Base-by-base conservation (phyloP, 2,888 invertebrate species). In the Drosophila multiciliata region DNA sequence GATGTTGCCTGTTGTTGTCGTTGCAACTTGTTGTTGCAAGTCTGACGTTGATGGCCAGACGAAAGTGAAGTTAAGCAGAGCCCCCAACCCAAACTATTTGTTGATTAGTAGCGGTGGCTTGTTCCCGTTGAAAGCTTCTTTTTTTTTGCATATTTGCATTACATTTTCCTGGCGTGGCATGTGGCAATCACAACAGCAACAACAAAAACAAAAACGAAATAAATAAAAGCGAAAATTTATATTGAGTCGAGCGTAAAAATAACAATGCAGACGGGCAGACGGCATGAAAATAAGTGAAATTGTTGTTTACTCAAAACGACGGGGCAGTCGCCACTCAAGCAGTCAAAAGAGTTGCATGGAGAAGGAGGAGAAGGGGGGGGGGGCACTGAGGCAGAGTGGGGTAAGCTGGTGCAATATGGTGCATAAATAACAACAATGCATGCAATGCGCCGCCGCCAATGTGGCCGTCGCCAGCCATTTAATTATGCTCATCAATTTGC, bases 171-270 rank as follows among this genome's bases (percentile, higher is more conserved):
- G 80, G 82, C 78, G 66, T 84, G 87, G 89, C 82, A 89, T 84
- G 89, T 82, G 85, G 87, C 80, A 69, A 75, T 58, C 55, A 49
- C 54, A 61, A 58, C 54, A 67, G 40, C 55, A 59, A 42, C 59
- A 53, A 50, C 1, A 1, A 53, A 36, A 45, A 36, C 40, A 60
- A 54, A 53, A 55, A 62, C 52, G 20, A 59, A 15, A 58, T 57
- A 52, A 61, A 42, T 66, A 57, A 55, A 53, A 59, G 74, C 80
- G 72, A 89, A 83, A 80, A 89, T 86, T 80, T 89, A 82, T 86
- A 86, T 86, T 82, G 85, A 89, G 85, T 89, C 87, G 89, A 86
- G 85, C 89, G 85, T 86, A 86, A 86, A 86, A 86, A 89, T 89
- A 86, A 89, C 89, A 89, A 86, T 89, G 89, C 86, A 80, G 64